Evolutionary conservation across 2,797 vertebrate species (phyloP).

Genomic region (Hemibagrus guttatus): DNA sequence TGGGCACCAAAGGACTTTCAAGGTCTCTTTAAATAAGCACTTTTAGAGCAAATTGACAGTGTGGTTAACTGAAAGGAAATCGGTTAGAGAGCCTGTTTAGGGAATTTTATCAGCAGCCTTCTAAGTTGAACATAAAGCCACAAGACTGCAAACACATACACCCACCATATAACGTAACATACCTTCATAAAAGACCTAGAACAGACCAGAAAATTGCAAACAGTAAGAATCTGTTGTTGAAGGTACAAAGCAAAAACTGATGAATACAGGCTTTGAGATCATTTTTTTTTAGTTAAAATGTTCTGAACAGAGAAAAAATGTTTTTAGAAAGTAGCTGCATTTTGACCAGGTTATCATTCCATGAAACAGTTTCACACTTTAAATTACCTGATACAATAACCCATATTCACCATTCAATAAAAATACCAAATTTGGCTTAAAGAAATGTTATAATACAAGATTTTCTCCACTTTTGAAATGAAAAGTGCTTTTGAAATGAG

Average conservation of each 20-base stretch:
- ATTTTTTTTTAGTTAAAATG: background rate
- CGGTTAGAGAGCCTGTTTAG: background rate
- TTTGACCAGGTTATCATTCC: background rate
- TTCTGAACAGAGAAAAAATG: background rate
- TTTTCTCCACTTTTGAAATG: no score
- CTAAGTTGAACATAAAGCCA: background rate
- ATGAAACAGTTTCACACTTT: background rate
- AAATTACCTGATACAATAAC: background rate
- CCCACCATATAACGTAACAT: background rate
- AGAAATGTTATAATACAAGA: background rate
- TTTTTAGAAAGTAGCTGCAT: background rate
- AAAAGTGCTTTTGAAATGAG: background rate
- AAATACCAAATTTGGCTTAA: background rate
- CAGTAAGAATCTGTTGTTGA: background rate
- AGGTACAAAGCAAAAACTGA: background rate
- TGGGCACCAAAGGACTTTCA: slow-evolving; percentile 12
- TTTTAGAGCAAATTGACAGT: background rate
- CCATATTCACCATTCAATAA: background rate
- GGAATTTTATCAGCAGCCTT: background rate
- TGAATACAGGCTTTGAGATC: background rate
- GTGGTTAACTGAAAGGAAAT: background rate
- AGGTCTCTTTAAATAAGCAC: slow-evolving; percentile 3
- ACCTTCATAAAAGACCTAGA: background rate
- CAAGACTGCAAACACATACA: slow-evolving; percentile 1
- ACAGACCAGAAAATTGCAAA: slow-evolving; percentile 2